Conservation (phyloP, 2,113 vertebrate genomes). For the Gymnocephalus cernua region DNA sequence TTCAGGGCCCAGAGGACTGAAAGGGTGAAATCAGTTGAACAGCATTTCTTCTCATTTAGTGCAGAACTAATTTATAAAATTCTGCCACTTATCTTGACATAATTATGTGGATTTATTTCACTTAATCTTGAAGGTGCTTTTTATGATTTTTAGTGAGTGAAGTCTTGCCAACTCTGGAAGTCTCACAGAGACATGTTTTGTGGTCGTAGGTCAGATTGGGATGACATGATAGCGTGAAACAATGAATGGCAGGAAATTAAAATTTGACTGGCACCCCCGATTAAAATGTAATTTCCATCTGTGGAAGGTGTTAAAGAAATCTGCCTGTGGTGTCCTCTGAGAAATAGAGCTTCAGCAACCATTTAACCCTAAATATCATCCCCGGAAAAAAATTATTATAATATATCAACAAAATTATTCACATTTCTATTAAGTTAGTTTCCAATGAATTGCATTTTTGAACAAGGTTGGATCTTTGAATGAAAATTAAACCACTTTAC, state of each 20-base stretch:
- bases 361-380: conserved; percentile 4
- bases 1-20: background rate
- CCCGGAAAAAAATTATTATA: background rate
- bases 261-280: conserved; percentile 17
- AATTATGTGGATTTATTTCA: conserved; percentile 3
- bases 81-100: background rate
- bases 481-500: background rate
- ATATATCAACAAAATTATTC: background rate
- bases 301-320: conserved; percentile 10
- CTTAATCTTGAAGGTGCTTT: background rate
- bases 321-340: background rate
- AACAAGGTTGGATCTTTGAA: background rate
- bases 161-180: background rate
- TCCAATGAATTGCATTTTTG: background rate
- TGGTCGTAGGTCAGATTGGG: background rate
- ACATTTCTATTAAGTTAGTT: background rate
- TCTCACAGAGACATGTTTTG: background rate
- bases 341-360: background rate
- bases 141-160: background rate
- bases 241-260: conserved; percentile 4
- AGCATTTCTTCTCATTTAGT: conserved; percentile 14
- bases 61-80: background rate
- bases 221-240: background rate
- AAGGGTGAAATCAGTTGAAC: conserved; percentile 6
- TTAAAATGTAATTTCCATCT: conserved; percentile 41